Evolutionary conservation across 2,797 vertebrate genomes (phyloP).

Genomic region (Bryconaethiops microstoma): DNA sequence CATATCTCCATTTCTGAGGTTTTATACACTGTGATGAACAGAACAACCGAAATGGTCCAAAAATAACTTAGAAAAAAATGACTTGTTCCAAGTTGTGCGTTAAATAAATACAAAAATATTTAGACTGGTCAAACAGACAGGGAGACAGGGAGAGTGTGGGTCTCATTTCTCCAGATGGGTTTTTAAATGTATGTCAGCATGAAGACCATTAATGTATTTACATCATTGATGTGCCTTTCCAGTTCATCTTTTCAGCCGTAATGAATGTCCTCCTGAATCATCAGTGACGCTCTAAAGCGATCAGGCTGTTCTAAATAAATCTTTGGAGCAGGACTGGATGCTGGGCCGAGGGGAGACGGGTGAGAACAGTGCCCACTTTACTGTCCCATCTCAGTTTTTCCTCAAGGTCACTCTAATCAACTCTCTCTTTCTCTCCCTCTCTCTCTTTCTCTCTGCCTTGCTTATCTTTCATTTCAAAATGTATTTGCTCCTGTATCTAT

Average conservation of each 20-base stretch:
- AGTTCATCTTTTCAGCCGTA: not conserved
- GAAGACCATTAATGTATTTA: not conserved
- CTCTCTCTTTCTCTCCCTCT: not conserved
- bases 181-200: conserved; percentile 2
- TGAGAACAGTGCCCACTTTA: too few relatives aligned
- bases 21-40: too few relatives aligned
- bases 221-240: not conserved
- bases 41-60: too few relatives aligned
- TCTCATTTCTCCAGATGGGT: not conserved
- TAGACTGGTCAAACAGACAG: not conserved
- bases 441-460: not conserved
- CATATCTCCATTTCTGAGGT: too few relatives aligned
- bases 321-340: not conserved
- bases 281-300: not conserved
- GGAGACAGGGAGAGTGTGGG: not conserved
- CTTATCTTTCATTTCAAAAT: not conserved
- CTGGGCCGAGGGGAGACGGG: too few relatives aligned
- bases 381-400: too few relatives aligned
- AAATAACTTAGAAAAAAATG: too few relatives aligned
- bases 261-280: not conserved
- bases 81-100: too few relatives aligned
- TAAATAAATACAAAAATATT: too few relatives aligned
- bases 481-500: not conserved
- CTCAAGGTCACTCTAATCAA: too few relatives aligned
- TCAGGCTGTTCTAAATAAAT: not conserved